These are phyloP conservation scores for Acronicta aceris DNA, from an alignment of 2,888 invertebrate species.

Conservation along the genomic window DNA sequence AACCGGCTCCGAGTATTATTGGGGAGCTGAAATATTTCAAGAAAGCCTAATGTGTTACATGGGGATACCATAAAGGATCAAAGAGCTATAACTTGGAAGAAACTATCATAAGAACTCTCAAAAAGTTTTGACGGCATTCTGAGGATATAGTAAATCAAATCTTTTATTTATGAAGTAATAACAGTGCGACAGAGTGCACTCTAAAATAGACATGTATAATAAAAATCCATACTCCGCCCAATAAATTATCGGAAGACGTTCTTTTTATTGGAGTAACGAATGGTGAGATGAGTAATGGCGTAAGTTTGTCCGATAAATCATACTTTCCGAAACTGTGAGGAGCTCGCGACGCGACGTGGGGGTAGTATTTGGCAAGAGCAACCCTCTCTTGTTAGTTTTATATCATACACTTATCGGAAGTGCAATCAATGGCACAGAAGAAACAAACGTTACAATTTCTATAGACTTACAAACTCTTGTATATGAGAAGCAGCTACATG, in stretches of 20 bases:
- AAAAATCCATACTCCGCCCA: constrained; percentile 82
- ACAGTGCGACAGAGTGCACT: constrained; percentile 75
- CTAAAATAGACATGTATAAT: constrained; percentile 81
- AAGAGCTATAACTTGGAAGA: constrained; percentile 41
- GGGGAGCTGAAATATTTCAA: constrained; percentile 53
- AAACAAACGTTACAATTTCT: constrained; percentile 45
- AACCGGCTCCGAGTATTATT: constrained; percentile 55
- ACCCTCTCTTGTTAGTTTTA: constrained; percentile 77
- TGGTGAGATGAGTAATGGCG: constrained; percentile 87
- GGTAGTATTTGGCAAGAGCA: constrained; percentile 80
- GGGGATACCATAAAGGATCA: constrained; percentile 38
- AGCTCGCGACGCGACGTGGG: constrained; percentile 75
- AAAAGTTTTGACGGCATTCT: constrained; percentile 65
- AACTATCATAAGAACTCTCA: constrained; percentile 52
- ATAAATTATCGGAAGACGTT: constrained; percentile 87
- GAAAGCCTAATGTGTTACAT: constrained; percentile 50
- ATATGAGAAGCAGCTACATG: constrained; percentile 1
- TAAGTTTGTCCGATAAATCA: constrained; percentile 87
- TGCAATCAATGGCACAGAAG: constrained; percentile 74
- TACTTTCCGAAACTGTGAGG: constrained; percentile 77
- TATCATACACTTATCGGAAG: constrained; percentile 75
- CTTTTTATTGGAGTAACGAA: constrained; percentile 89
- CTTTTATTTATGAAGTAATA: constrained; percentile 79
- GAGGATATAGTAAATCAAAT: constrained; percentile 77
- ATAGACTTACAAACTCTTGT: neutral